Conservation (phyloP, 2,113 vertebrate genomes). For the Etheostoma cragini region DNA sequence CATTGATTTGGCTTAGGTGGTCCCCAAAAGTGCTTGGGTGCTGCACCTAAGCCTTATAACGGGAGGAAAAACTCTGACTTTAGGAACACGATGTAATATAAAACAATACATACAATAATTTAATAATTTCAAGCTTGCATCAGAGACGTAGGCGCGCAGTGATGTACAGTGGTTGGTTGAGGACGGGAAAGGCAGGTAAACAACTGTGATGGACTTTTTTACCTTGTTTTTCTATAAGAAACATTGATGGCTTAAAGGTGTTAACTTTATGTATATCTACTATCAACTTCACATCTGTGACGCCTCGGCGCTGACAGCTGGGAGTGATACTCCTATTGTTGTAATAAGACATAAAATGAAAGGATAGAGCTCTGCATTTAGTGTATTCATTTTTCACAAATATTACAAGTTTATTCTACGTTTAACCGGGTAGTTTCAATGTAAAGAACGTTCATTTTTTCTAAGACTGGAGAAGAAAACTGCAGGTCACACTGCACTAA, state of each 20-base stretch:
- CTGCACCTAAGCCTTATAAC: no score
- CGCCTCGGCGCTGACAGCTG: slow-evolving; percentile 2
- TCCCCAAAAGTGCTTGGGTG: no score
- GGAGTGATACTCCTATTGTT: neutral
- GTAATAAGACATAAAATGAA: neutral
- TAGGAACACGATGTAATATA: neutral
- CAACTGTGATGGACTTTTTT: neutral
- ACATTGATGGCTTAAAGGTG: neutral
- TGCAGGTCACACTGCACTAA: neutral
- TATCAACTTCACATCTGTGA: slow-evolving; percentile 5
- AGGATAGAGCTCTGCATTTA: no score
- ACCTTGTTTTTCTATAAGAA: neutral
- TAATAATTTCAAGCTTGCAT: neutral
- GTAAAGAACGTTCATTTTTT: neutral
- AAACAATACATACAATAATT: no score
- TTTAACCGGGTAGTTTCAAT: neutral
- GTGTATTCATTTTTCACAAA: no score
- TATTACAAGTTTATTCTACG: neutral
- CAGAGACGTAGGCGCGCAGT: neutral
- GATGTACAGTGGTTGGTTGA: neutral
- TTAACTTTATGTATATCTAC: neutral
- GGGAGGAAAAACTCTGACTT: neutral
- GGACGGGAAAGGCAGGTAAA: neutral
- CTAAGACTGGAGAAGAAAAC: neutral
- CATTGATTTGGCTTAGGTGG: no score